Base-by-base conservation (phyloP, 2,888 invertebrate species). In the Caenorhabditis uteleia region DNA sequence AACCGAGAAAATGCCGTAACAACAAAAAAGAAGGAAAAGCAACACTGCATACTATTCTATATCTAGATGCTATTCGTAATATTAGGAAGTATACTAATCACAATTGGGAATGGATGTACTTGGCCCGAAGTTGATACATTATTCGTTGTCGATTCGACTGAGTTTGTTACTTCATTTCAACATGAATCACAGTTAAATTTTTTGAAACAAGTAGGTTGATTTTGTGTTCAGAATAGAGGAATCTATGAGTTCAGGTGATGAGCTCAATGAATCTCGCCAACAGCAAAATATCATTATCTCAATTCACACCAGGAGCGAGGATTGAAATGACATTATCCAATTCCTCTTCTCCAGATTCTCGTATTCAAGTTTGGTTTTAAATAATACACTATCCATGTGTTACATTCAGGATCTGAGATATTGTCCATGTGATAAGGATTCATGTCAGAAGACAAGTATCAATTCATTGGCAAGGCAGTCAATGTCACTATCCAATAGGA, bases 81-180 rank as follows among this genome's bases (percentile, higher is more conserved):
- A 29, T 29, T 29, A 29, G 14, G 14, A 29, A 10, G 8, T 29
- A 29, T 10, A 29, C 31, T 29, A 29, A 10, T 29, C 7, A 29
- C 7, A 10, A 10, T 14, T n/a, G n/a, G n/a, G n/a, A n/a, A n/a
- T n/a, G n/a, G n/a, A 44, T 77, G 77, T 39, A 36, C 23, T 5
- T 77, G 77, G 79, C 79, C 77, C 0, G 48, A 56, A 8, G 53
- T 70, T 2, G 79, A 79, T 57, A 68, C 71, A 2, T 65, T 80
- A 0, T 79, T 80, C 49, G 68, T 78, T 29, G 18, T 79, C 42
- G 80, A 80, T 54, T 73, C 74, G 1, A 77, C 79, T 2, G 60
- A 58, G 12, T 68, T 75, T 29, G 62, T 80, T n/a, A 59, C 69
- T 12, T 65, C 62, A 26, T 74, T 68, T 40, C 68, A 75, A 45